Evolutionary conservation across 2,888 invertebrate genomes (phyloP).

Genomic region (Dasypolia templi): DNA sequence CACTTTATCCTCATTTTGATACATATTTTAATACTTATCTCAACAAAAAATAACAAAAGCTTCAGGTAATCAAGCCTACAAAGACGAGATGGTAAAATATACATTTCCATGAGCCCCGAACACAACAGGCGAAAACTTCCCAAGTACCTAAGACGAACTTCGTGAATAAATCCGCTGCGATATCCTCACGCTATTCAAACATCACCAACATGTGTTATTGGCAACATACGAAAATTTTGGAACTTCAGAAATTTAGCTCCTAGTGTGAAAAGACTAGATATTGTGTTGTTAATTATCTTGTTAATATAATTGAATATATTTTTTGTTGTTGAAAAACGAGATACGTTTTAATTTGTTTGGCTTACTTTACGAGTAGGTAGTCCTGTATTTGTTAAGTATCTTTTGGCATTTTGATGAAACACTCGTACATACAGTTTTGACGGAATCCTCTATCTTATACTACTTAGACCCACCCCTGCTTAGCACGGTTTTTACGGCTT

Average conservation of each 20-base stretch:
- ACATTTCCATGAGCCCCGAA: constrained; percentile 28
- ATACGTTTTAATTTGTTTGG: constrained; percentile 46
- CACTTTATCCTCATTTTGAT: too few relatives aligned
- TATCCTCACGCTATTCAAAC: constrained; percentile 63
- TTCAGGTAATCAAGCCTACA: constrained; percentile 32
- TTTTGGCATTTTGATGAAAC: neutral
- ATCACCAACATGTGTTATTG: constrained; percentile 60
- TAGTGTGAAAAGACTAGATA: constrained; percentile 41
- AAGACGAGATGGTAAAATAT: constrained; percentile 49
- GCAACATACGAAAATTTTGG: constrained; percentile 52
- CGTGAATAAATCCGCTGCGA: constrained; percentile 43
- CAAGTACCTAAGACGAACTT: constrained; percentile 51
- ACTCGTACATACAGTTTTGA: neutral
- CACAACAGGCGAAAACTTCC: constrained; percentile 61
- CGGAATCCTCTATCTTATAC: neutral
- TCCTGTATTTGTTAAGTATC: neutral
- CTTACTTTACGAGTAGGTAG: neutral
- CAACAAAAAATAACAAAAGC: constrained; percentile 13
- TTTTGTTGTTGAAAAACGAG: constrained; percentile 28
- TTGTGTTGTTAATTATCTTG: constrained; percentile 43
- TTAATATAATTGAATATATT: constrained; percentile 44
- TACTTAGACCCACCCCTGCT: too few relatives aligned
- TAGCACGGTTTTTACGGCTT: too few relatives aligned
- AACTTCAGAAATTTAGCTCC: constrained; percentile 50
- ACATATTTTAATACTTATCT: too few relatives aligned